Evolutionary conservation across 2,113 vertebrate genomes (phyloP), one percentile per base, ranked within the genome.

Genomic region (Scomber colias): DNA sequence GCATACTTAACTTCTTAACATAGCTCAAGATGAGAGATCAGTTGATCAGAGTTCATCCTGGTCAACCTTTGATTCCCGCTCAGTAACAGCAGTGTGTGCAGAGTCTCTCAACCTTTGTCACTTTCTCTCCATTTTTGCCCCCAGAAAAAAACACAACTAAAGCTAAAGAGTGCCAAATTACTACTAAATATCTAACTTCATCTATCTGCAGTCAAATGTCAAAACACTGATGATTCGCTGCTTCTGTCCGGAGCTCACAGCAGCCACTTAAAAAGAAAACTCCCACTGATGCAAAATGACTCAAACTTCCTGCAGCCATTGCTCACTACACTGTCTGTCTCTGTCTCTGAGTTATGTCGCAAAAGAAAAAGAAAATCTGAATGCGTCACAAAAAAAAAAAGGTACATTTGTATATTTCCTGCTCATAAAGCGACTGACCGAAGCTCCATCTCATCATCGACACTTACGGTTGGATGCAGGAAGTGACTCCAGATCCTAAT

Each of bases 401-500:
- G 24, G 24, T 27, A 27, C 24, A 27, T 27, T 27, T 27, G 24
- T 27, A 27, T 27, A 27, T 27, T 27, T 27, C 35, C 7, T 40
- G 35, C 35, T 40, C 35, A 75, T 44, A 0, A 46, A 55, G 68
- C 14, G 61, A 48, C 71, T 9, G n/a, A 14, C 30, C 11, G 13
- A 46, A 31, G 45, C 60, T 53, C 31, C 55, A 0, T 21, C 60
- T 76, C 61, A 11, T 35, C 48, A 4, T 15, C 7, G 7, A 30
- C 79, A 62, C 91, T 90, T 75, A 90, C 87, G 45, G 54, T 69
- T 30, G 83, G 90, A 87, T 45, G 81, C 79, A 40, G 76, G 2
- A 27, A 78, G 67, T 40, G 89, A 83, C 75, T 92, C 90, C 91
- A 67, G 90, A 84, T 92, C 91, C 87, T 83, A 49, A 67, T 11